These are phyloP conservation scores for Adelognathus sp. DNA, from an alignment of 2,888 invertebrate genomes.

Conservation along the genomic window DNA sequence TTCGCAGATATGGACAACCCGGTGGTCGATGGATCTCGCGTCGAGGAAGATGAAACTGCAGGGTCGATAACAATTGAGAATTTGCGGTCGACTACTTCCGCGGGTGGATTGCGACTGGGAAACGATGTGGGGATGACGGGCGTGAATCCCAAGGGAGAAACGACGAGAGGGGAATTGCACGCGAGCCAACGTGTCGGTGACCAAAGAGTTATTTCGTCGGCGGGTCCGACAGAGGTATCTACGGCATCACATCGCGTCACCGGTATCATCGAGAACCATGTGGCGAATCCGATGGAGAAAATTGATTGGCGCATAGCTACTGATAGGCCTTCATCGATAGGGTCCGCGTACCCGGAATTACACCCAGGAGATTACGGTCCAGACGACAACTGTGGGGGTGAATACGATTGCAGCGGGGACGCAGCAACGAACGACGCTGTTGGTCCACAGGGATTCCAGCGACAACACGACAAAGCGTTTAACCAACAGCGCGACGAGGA, in stretches of 20 bases:
- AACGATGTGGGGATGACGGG: conserved; percentile 13
- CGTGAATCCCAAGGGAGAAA: not conserved
- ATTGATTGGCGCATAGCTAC: conserved; percentile 10
- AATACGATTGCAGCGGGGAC: conserved; percentile 17
- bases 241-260: not conserved
- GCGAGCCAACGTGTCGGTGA: not conserved
- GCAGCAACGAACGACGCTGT: not conserved
- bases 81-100: conserved; percentile 11
- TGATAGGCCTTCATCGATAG: not conserved
- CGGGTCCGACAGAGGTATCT: not conserved
- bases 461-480: not conserved
- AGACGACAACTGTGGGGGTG: not conserved
- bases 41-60: not conserved
- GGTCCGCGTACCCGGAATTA: not conserved
- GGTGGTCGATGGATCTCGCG: conserved; percentile 13
- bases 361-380: not conserved
- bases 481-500: not conserved
- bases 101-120: not conserved
- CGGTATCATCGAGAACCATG: not conserved
- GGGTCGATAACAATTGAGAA: conserved; percentile 27
- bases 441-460: not conserved
- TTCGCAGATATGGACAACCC: not conserved
- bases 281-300: conserved; percentile 23
- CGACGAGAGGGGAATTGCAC: conserved; percentile 25
- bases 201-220: not conserved